These are phyloP conservation scores for Diadegma fenestrale DNA, from an alignment of 2,888 invertebrate genomes.

Conservation along the genomic window DNA sequence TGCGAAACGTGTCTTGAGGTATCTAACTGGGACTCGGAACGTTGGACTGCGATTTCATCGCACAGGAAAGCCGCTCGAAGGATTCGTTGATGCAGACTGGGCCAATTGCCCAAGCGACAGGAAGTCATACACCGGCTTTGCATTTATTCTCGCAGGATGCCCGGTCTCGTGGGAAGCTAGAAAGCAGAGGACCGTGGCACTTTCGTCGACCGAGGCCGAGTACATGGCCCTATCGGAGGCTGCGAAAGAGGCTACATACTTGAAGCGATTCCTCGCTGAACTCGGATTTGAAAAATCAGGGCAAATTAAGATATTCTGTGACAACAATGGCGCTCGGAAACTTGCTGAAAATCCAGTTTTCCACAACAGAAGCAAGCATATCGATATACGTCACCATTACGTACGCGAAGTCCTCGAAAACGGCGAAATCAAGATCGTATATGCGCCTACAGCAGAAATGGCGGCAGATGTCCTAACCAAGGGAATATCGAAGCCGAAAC, in stretches of 20 bases:
- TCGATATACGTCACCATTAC: conserved; percentile 43
- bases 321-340: conserved; percentile 49
- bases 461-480: conserved; percentile 47
- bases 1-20: conserved; percentile 48
- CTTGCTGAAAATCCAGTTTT: conserved; percentile 17
- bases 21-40: neutral
- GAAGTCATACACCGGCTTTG: conserved; percentile 22
- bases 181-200: conserved; percentile 10
- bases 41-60: conserved; percentile 22
- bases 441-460: conserved; percentile 33
- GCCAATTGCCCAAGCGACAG: conserved; percentile 33
- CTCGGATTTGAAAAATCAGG: neutral
- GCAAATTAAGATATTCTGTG: neutral
- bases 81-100: conserved; percentile 53
- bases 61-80: conserved; percentile 4
- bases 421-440: conserved; percentile 3
- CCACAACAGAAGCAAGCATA: conserved; percentile 42
- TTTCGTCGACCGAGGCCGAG: neutral
- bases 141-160: conserved; percentile 22
- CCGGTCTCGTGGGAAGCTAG: conserved; percentile 36
- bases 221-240: conserved; percentile 7
- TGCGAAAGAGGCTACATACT: neutral
- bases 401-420: conserved; percentile 17
- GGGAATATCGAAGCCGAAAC: conserved; percentile 12
- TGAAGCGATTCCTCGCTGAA: neutral